phyloP scores from a whole-genome alignment of 2,888 invertebrate species.

The Spodoptera littoralis region DNA sequence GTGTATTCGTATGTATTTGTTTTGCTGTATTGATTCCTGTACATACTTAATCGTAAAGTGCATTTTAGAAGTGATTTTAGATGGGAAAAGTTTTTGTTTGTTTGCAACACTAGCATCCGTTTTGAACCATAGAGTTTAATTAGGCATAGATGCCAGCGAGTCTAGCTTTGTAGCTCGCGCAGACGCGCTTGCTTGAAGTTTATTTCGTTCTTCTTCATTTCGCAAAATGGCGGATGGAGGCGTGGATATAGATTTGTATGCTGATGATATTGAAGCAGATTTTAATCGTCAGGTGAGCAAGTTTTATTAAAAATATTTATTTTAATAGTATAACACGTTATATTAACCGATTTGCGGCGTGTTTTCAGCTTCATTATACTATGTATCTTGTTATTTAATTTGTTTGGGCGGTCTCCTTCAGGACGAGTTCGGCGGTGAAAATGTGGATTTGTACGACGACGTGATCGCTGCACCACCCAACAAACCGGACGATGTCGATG shows the following conservation, averaged over 20 bases:
- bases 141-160: background rate
- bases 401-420: conserved; percentile 76
- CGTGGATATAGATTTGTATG: conserved; percentile 98
- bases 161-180: too few species aligned
- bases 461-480: conserved; percentile 94
- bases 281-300: conserved; percentile 89
- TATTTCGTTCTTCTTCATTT: conserved; percentile 42
- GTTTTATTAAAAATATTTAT: conserved; percentile 57
- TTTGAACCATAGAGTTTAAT: too few species aligned
- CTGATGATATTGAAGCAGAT: conserved; percentile 98
- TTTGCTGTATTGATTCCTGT: too few species aligned
- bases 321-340: background rate
- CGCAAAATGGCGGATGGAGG: conserved; percentile 96
- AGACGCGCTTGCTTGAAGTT: background rate
- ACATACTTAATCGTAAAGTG: conserved; percentile 1
- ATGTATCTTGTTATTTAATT: conserved; percentile 13
- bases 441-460: conserved; percentile 98
- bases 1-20: background rate
- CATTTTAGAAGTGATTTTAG: too few species aligned
- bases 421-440: conserved; percentile 95
- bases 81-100: background rate
- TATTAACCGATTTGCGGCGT: conserved; percentile 25
- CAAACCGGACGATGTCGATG: conserved; percentile 89
- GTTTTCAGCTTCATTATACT: background rate
- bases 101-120: conserved; percentile 37